A percentile compares a stretch with the other conserved stretches of the same genome.
Conservation (phyloP, 2,113 vertebrate genomes). For the Spilogale gracilis region DNA sequence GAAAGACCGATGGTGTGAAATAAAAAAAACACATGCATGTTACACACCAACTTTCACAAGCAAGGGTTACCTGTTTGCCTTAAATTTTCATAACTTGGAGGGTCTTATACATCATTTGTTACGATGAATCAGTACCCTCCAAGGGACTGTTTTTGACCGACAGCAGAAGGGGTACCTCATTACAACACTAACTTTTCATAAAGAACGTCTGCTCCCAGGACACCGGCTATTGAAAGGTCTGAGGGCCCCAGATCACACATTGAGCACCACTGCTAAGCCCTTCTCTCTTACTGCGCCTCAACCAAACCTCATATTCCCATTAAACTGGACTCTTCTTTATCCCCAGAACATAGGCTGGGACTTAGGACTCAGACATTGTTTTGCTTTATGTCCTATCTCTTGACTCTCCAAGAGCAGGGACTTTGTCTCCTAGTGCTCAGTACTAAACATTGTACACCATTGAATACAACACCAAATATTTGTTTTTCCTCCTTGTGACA, state of each 20-base stretch:
- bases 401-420: neutral
- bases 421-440: neutral
- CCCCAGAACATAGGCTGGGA: neutral
- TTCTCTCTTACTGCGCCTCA: neutral
- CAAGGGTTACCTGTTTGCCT: neutral
- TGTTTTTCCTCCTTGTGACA: neutral
- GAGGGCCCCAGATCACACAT: neutral
- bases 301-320: neutral
- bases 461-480: neutral
- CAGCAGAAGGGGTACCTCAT: neutral
- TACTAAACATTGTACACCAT: neutral
- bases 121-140: neutral
- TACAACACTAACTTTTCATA: neutral
- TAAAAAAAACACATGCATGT: neutral
- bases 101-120: neutral
- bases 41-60: neutral
- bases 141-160: neutral
- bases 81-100: neutral
- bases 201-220: neutral
- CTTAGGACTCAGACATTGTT: neutral
- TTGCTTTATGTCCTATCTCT: neutral
- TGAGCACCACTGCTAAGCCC: neutral
- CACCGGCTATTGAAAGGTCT: neutral
- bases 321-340: neutral
- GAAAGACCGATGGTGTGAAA: neutral